phyloP scores from a whole-genome alignment of 2,888 invertebrate species.

The Melieria omissa region DNA sequence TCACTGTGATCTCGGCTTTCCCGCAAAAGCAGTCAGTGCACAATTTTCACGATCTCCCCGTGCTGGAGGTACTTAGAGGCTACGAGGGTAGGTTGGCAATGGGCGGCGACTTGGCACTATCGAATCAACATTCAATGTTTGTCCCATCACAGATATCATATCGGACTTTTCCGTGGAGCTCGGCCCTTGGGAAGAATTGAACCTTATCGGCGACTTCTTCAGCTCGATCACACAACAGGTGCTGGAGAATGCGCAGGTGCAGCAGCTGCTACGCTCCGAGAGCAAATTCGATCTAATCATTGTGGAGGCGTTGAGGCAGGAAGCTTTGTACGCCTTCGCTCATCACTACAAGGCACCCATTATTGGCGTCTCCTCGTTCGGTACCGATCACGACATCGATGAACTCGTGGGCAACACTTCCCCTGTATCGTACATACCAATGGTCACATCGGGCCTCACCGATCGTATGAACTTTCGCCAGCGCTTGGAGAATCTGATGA shows the following conservation, averaged over 20 bases:
- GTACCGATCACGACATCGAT: constrained; percentile 48
- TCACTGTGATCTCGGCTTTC: constrained; percentile 61
- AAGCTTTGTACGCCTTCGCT: constrained; percentile 54
- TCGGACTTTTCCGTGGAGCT: constrained; percentile 52
- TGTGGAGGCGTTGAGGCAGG: constrained; percentile 54
- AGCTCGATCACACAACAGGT: constrained; percentile 24
- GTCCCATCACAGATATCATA: constrained; percentile 36
- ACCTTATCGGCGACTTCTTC: constrained; percentile 15
- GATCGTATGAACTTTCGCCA: constrained; percentile 57
- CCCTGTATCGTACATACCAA: constrained; percentile 51
- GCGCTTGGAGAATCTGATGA: constrained; percentile 52
- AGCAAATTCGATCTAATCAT: constrained; percentile 57
- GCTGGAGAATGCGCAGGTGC: constrained; percentile 43
- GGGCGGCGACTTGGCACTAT: neutral
- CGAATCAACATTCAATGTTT: neutral
- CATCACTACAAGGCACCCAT: constrained; percentile 46
- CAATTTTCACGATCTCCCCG: constrained; percentile 51
- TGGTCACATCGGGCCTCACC: constrained; percentile 44
- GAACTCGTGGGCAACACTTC: constrained; percentile 47
- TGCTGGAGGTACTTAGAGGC: constrained; percentile 40
- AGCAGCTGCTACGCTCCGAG: constrained; percentile 47
- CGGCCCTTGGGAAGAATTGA: constrained; percentile 21
- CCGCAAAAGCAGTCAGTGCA: constrained; percentile 52
- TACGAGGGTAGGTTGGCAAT: constrained; percentile 24
- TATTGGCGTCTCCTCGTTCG: constrained; percentile 45